phyloP scores from a whole-genome alignment of 2,113 vertebrate species.

The Tenebrosternarchus preto region DNA sequence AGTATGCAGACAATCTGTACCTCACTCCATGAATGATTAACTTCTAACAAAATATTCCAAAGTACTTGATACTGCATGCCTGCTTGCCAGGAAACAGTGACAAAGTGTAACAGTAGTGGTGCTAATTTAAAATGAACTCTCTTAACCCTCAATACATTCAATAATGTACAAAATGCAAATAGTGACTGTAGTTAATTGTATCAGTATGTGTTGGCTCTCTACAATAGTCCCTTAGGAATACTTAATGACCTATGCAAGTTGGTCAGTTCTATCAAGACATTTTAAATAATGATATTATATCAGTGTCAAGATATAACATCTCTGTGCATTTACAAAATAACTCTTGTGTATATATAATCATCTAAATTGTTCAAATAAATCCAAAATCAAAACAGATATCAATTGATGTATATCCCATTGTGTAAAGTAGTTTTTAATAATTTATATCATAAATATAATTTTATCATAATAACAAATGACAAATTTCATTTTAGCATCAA shows the following conservation, averaged over 20 bases:
- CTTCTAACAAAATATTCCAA: conserved; percentile 59
- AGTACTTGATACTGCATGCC: conserved; percentile 58
- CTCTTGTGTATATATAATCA: neutral
- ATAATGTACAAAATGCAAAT: too few species aligned
- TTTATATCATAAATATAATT: too few species aligned
- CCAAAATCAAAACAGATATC: neutral
- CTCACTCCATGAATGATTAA: conserved; percentile 72
- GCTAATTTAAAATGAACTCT: neutral
- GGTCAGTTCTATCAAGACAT: neutral
- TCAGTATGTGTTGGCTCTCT: neutral
- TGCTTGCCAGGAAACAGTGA: neutral
- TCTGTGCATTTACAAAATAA: neutral
- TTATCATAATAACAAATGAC: too few species aligned
- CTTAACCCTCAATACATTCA: too few species aligned
- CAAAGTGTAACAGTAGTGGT: neutral
- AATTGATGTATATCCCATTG: neutral
- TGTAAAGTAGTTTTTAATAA: neutral
- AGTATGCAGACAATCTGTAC: conserved; percentile 47
- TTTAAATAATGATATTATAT: neutral
- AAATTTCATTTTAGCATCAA: too few species aligned
- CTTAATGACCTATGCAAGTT: neutral
- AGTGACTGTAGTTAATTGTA: too few species aligned
- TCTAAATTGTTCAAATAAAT: neutral
- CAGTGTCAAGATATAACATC: neutral
- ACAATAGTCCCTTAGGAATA: neutral